Percentiles rank a stretch among this genome's conserved stretches.
Conservation (phyloP, 2,888 invertebrate genomes). For the Lamproptera curius region DNA sequence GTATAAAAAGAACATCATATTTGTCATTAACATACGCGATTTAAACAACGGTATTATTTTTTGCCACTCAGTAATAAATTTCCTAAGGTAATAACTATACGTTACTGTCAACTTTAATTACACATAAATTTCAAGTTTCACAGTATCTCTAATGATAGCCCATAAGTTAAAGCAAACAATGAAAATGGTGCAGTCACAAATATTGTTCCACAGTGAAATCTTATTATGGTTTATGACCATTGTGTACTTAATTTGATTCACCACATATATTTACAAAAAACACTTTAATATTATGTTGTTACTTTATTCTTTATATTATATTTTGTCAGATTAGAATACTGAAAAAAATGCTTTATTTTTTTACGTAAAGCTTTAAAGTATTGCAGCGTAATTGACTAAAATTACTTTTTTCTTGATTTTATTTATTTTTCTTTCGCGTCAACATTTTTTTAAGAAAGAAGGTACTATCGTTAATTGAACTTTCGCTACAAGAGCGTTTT, state of each 20-base stretch:
- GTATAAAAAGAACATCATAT: not conserved
- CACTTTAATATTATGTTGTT: too few relatives aligned
- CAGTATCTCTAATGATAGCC: not conserved
- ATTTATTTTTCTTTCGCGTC: too few relatives aligned
- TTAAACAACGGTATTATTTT: not conserved
- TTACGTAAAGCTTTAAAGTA: too few relatives aligned
- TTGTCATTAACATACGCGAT: not conserved
- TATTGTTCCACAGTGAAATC: not conserved
- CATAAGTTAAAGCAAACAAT: not conserved
- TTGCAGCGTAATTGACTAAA: too few relatives aligned
- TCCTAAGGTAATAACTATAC: not conserved
- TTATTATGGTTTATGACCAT: not conserved
- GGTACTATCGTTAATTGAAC: too few relatives aligned
- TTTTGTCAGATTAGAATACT: too few relatives aligned
- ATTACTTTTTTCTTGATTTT: not conserved
- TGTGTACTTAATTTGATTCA: too few relatives aligned
- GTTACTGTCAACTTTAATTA: not conserved
- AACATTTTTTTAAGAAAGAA: too few relatives aligned
- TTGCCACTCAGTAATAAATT: not conserved
- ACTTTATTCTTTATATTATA: too few relatives aligned
- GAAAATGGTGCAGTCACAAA: not conserved
- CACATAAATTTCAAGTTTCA: not conserved
- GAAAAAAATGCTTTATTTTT: too few relatives aligned
- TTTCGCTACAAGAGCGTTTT: slow-evolving; percentile 4
- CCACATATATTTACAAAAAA: too few relatives aligned